Base-by-base conservation (phyloP, 2,113 vertebrate species). In the Passerina amoena region DNA sequence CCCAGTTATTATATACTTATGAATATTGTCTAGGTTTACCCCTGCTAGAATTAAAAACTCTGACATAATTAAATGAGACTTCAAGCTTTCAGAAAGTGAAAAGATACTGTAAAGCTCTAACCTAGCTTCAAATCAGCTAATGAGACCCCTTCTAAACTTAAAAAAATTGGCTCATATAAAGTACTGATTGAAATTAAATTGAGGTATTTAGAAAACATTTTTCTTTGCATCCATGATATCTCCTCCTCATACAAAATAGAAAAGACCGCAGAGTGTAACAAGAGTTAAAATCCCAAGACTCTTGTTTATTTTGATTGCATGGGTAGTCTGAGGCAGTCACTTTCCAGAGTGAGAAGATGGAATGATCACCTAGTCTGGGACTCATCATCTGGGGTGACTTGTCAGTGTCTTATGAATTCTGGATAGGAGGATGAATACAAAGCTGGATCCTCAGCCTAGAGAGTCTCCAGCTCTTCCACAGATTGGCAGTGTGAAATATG, bases 151-250 rank as follows among this genome's bases (percentile, higher is more conserved):
- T 72, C 50, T 61, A 93, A 73, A 77, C 54, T 59, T 22, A 77
- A 66, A 51, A 51, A 81, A 82, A 73, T 82, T 50, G 38, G 4
- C 18, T 85, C 14, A 53, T 90, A 53, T 65, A 70, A 80, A 72
- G 40, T 65, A 57, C 31, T 93, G 44, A 82, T 50, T 80, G 48
- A 93, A 92, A 94, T 48, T 82, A 90, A 91, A 92, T 38, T 59
- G 75, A 90, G 82, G 15, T 20, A 48, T 76, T 90, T 88, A 12
- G 22, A 76, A 78, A 83, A 60, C 4, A 45, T 69, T 87, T 94
- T 79, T 82, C 51, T 53, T 94, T 47, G 10, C 23, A 59, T 71
- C 76, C 25, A 30, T n/a, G 14, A 13, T 82, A 89, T 87, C 48
- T 64, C 9, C 20, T 85, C 31, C 63, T 88, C 38, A 59, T 38